Percentiles rank a stretch among this genome's conserved stretches.
Evolutionary conservation across 2,113 vertebrate genomes (phyloP).

Genomic region (Zosterops borbonicus): DNA sequence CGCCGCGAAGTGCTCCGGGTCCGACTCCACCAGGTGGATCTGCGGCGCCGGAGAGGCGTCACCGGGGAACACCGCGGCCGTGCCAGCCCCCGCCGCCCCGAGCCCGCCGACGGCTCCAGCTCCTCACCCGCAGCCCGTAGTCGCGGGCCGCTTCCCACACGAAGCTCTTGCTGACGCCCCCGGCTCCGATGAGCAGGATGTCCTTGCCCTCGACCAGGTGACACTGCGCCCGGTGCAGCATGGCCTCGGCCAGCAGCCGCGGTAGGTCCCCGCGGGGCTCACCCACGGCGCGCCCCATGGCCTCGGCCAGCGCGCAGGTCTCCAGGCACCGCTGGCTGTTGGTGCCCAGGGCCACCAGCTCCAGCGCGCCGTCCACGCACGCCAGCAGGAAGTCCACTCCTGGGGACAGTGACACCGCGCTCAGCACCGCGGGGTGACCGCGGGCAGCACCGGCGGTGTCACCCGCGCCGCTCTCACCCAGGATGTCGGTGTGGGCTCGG

Average conservation of each 20-base stretch:
- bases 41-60: background rate
- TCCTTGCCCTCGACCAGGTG: constrained; percentile 48
- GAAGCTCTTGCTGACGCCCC: constrained; percentile 43
- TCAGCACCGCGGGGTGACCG: accelerated
- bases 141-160: constrained; percentile 34
- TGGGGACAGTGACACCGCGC: background rate
- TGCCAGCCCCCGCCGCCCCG: background rate
- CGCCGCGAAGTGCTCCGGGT: constrained; percentile 81
- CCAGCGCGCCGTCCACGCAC: background rate
- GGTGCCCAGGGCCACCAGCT: constrained; percentile 19
- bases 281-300: constrained; percentile 17
- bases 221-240: constrained; percentile 17
- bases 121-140: constrained; percentile 28
- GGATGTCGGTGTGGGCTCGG: background rate
- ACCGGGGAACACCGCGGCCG: accelerated
- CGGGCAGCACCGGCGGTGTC: accelerated
- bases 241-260: constrained; percentile 16
- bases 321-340: constrained; percentile 44
- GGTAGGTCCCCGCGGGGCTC: background rate
- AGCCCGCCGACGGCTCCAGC: background rate
- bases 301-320: constrained; percentile 30
- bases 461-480: background rate
- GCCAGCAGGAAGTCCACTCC: constrained; percentile 45
- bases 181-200: constrained; percentile 48
- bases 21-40: constrained; percentile 81